Conservation (phyloP, 2,888 invertebrate genomes). For the Drosophila putrida region DNA sequence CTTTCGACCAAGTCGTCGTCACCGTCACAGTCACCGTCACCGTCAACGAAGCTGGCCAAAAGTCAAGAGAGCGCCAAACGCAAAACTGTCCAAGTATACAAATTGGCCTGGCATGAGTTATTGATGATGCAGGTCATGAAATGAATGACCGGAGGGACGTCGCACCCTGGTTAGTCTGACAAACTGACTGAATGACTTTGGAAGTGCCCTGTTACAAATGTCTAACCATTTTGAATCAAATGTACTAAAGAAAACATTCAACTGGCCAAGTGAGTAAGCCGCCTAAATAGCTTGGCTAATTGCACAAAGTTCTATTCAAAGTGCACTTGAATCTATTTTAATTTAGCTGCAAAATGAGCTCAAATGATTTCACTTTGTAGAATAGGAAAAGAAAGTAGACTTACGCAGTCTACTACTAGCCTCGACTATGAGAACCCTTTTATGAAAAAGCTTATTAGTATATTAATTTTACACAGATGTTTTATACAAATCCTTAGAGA, state of each 20-base stretch:
- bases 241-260: conserved; percentile 44
- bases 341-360: conserved; percentile 18
- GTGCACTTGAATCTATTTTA: conserved; percentile 26
- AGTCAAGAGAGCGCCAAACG: conserved; percentile 71
- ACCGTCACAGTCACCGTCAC: conserved; percentile 10
- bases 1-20: conserved; percentile 45
- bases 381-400: background rate
- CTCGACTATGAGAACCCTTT: too few species aligned
- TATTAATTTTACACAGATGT: too few species aligned
- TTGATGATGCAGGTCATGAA: conserved; percentile 77
- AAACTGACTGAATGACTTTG: conserved; percentile 32
- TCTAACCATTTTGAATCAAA: conserved; percentile 61
- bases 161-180: conserved; percentile 13
- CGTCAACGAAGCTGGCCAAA: conserved; percentile 54
- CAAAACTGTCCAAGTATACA: conserved; percentile 80
- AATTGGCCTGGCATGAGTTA: conserved; percentile 80
- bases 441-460: too few species aligned
- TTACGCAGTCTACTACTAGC: too few species aligned
- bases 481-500: too few species aligned
- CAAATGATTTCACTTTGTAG: background rate
- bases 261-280: conserved; percentile 34
- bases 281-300: conserved; percentile 53
- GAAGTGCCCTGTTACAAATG: conserved; percentile 59
- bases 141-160: conserved; percentile 69
- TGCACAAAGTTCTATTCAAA: conserved; percentile 43